Percentiles rank a stretch among this genome's conserved stretches.
Conservation (phyloP, 2,113 vertebrate species). For the Psephotus haematonotus region DNA sequence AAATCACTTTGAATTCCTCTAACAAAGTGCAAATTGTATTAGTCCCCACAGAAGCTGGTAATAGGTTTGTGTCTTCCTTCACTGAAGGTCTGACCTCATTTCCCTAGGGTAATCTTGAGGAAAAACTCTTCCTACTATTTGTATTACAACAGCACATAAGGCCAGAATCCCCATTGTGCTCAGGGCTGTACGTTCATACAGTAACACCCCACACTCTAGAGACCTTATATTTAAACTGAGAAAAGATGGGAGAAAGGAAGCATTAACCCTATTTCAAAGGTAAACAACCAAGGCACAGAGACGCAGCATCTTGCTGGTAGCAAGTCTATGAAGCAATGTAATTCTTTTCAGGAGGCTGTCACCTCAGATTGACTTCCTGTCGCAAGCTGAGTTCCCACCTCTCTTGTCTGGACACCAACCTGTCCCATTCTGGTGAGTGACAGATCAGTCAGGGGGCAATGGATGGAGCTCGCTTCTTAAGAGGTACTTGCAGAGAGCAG, state of each 20-base stretch:
- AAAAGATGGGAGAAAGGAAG: not conserved
- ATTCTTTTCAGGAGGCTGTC: not conserved
- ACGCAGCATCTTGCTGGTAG: not conserved
- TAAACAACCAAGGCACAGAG: not conserved
- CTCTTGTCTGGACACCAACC: not conserved
- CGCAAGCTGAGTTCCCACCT: not conserved
- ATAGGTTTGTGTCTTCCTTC: constrained; percentile 55
- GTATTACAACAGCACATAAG: not conserved
- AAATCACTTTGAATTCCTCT: constrained; percentile 61
- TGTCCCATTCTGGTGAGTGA: not conserved
- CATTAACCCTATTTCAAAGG: not conserved
- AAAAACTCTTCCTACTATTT: constrained; percentile 38
- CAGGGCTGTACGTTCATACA: not conserved
- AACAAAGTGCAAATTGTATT: constrained; percentile 67
- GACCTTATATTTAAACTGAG: not conserved
- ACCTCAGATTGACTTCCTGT: not conserved
- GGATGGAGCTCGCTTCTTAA: not conserved
- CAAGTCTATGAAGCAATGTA: not conserved
- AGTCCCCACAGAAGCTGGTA: constrained; percentile 61
- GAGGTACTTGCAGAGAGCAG: not conserved
- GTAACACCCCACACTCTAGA: not conserved
- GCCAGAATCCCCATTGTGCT: not conserved
- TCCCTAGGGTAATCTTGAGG: constrained; percentile 25
- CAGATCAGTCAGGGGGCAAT: not conserved
- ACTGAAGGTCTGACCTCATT: constrained; percentile 49